A percentile compares a stretch with the other conserved stretches of the same genome.
Evolutionary conservation across 1,140 invertebrate genomes (phyloP).

Genomic region (Drosophila kepulauana): DNA sequence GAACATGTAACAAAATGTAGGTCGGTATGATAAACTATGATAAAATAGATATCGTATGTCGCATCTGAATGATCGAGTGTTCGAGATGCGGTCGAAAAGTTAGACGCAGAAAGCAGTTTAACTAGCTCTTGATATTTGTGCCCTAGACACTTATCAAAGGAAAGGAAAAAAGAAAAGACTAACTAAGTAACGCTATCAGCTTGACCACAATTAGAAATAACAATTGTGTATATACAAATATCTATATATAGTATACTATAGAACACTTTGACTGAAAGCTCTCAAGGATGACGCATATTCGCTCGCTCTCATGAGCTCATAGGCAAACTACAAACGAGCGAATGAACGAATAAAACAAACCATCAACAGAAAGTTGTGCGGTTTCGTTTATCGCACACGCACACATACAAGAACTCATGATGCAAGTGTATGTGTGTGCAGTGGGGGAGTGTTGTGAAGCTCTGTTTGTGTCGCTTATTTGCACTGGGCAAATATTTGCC

Average conservation of each 20-base stretch:
- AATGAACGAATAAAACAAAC: neutral
- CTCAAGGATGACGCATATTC: slow-evolving; percentile 44
- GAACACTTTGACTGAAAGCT: slow-evolving; percentile 7
- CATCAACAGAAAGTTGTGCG: slow-evolving; percentile 35
- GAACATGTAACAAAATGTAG: slow-evolving; percentile 40
- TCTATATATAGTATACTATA: neutral
- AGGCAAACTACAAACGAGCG: slow-evolving; percentile 26
- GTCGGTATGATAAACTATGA: slow-evolving; percentile 61
- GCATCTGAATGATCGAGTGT: slow-evolving; percentile 11
- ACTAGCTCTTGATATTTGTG: neutral
- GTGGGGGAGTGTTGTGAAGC: slow-evolving; percentile 37
- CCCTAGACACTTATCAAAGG: slow-evolving; percentile 15
- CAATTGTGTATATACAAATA: slow-evolving; percentile 5
- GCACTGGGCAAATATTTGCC: slow-evolving; percentile 48
- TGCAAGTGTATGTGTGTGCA: neutral
- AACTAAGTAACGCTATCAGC: slow-evolving; percentile 20
- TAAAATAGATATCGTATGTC: slow-evolving; percentile 15
- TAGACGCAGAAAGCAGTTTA: neutral
- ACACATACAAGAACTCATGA: neutral
- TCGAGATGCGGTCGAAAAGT: neutral
- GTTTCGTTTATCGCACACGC: slow-evolving; percentile 31
- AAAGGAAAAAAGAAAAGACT: slow-evolving; percentile 4
- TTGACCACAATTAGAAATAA: slow-evolving; percentile 30
- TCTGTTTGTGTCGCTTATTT: slow-evolving; percentile 30
- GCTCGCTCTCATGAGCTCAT: slow-evolving; percentile 45